These are phyloP conservation scores for Malachius bipustulatus DNA, from an alignment of 2,888 invertebrate species.

Conservation along the genomic window DNA sequence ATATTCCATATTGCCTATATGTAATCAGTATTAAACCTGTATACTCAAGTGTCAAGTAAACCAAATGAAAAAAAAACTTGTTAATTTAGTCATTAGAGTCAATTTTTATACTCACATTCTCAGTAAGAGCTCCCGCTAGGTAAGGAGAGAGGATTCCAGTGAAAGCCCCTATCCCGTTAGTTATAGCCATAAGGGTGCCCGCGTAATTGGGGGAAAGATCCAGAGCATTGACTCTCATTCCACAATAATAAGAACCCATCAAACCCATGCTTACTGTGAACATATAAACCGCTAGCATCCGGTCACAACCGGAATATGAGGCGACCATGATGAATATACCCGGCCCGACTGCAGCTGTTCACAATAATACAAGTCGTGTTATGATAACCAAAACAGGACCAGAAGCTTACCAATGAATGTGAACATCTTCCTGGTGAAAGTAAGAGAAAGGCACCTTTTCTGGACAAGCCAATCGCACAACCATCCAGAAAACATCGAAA, in stretches of 20 bases:
- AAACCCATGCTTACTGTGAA: constrained; percentile 48
- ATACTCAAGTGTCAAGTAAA: too few relatives aligned
- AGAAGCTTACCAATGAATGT: constrained; percentile 50
- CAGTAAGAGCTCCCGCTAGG: constrained; percentile 43
- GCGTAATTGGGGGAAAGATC: constrained; percentile 49
- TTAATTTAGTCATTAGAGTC: not conserved
- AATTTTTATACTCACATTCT: constrained; percentile 40
- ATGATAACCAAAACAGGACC: too few relatives aligned
- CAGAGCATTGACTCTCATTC: constrained; percentile 47
- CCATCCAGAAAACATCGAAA: constrained; percentile 49
- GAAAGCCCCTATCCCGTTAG: constrained; percentile 44
- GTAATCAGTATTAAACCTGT: too few relatives aligned
- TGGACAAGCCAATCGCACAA: constrained; percentile 55
- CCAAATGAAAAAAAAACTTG: constrained; percentile 1
- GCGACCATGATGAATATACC: constrained; percentile 45
- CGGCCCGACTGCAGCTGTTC: constrained; percentile 43
- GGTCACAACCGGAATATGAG: constrained; percentile 45
- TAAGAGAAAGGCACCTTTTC: constrained; percentile 42
- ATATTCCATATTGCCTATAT: not conserved
- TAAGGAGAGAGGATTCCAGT: constrained; percentile 48
- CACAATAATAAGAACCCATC: constrained; percentile 53
- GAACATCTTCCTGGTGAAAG: constrained; percentile 48
- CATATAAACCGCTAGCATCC: constrained; percentile 38
- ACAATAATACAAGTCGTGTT: too few relatives aligned
- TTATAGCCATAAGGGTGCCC: constrained; percentile 46